Percentiles rank a stretch among this genome's conserved stretches.
Conservation (phyloP, 2,113 vertebrate genomes). For the Apus apus region DNA sequence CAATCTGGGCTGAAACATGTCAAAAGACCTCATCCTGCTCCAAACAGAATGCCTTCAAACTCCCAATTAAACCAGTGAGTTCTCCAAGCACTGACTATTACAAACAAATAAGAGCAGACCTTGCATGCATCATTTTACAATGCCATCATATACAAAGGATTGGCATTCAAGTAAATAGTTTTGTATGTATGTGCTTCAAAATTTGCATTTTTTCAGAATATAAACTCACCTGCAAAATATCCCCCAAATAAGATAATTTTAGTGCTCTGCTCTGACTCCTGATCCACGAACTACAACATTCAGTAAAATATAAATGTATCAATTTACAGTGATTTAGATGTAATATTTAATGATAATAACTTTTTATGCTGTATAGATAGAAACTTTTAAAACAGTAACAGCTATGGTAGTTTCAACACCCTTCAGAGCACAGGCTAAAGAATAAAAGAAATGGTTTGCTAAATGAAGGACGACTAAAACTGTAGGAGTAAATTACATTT, state of each 20-base stretch:
- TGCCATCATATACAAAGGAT: constrained; percentile 7
- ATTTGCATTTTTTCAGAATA: background rate
- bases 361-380: background rate
- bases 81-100: background rate
- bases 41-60: constrained; percentile 31
- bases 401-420: background rate
- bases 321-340: background rate
- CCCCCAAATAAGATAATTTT: background rate
- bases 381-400: background rate
- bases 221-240: background rate
- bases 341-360: background rate
- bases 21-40: constrained; percentile 30
- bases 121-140: constrained; percentile 22
- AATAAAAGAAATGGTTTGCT: background rate
- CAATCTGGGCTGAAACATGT: constrained; percentile 52
- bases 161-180: constrained; percentile 18
- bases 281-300: background rate
- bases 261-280: background rate
- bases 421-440: background rate
- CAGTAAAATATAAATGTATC: background rate
- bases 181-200: background rate
- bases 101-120: constrained; percentile 1
- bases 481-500: background rate
- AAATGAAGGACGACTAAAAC: background rate
- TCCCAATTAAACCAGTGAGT: constrained; percentile 22